Evolutionary conservation across 2,888 invertebrate species (phyloP), one percentile per base, ranked within the genome.

Genomic region (Lasioglossum vierecki): DNA sequence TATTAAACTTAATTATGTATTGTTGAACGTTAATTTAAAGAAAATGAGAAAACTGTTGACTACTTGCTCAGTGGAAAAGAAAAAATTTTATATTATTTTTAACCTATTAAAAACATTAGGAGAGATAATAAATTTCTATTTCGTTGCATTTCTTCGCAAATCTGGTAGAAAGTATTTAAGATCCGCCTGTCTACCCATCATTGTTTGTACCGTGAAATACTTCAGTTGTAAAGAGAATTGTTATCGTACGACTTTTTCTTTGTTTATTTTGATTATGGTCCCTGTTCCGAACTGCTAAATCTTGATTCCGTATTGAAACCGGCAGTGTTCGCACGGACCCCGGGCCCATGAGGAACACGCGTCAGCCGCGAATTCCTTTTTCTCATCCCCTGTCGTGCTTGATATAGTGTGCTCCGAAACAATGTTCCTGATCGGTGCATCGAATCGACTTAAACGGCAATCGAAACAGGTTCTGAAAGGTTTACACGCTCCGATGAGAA

Each of bases 381-480:
- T 18, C 26, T 35, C 63, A 63, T 72, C 72, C 46, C 9, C 30
- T 49, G 30, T 72, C 26, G 46, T 46, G 30, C 46, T 72, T 39
- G 39, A 39, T 68, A 68, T 30, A 30, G 63, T 63, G 30, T 63
- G 66, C 39, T 22, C 35, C 22, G 66, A 68, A 68, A 68, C 66
- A 68, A 68, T 68, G 66, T 68, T 39, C 22, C 66, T 22, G 66
- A 68, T 68, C 66, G 30, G 66, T 39, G 66, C 35, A 68, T 22
- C 66, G 66, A 39, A 39, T 68, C 66, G 66, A 39, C 30, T 68
- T 68, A 68, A 68, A 68, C 35, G 35, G 66, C 66, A 68, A 68
- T 68, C 30, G 66, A 39, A 68, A 68, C 66, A 68, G 66, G 66
- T 68, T 68, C 66, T 68, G 66, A 68, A 68, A 39, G 66, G 66